Evolutionary conservation across 2,797 vertebrate species (phyloP).

Genomic region (Gymnothorax javanicus): DNA sequence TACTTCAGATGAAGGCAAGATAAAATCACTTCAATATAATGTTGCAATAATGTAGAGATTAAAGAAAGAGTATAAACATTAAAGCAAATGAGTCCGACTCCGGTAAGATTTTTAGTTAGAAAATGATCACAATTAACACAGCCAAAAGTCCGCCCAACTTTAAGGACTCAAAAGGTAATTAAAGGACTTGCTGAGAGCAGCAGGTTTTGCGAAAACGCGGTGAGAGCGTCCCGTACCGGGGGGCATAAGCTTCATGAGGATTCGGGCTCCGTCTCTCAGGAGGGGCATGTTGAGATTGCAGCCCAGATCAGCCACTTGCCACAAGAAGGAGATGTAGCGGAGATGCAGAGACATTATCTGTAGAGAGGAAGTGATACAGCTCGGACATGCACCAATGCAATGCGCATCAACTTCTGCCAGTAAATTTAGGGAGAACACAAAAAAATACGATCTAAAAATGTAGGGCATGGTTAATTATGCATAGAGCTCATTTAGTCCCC

Average conservation of each 20-base stretch:
- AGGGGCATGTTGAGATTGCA: conserved; percentile 97
- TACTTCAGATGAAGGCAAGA: neutral
- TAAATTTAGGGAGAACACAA: neutral
- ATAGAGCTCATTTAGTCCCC: neutral
- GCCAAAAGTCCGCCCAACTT: neutral
- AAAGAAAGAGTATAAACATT: no score
- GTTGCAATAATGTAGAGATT: no score
- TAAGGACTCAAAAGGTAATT: neutral
- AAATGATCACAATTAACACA: neutral
- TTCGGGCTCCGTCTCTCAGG: conserved; percentile 92
- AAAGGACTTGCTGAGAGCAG: neutral
- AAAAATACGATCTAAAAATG: neutral
- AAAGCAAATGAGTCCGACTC: no score
- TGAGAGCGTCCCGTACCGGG: conserved; percentile 75
- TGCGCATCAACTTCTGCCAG: neutral
- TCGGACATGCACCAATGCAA: neutral
- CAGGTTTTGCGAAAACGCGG: neutral
- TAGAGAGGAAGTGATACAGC: conserved; percentile 44
- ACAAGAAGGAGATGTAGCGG: conserved; percentile 98
- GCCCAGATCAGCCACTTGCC: conserved; percentile 98
- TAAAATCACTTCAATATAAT: neutral
- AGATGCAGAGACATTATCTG: conserved; percentile 99
- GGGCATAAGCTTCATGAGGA: conserved; percentile 99
- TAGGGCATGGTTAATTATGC: neutral
- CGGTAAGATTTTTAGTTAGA: neutral